Percentiles rank a stretch among this genome's conserved stretches.
Conservation (phyloP, 2,797 vertebrate species). For the Notamacropus eugenii region DNA sequence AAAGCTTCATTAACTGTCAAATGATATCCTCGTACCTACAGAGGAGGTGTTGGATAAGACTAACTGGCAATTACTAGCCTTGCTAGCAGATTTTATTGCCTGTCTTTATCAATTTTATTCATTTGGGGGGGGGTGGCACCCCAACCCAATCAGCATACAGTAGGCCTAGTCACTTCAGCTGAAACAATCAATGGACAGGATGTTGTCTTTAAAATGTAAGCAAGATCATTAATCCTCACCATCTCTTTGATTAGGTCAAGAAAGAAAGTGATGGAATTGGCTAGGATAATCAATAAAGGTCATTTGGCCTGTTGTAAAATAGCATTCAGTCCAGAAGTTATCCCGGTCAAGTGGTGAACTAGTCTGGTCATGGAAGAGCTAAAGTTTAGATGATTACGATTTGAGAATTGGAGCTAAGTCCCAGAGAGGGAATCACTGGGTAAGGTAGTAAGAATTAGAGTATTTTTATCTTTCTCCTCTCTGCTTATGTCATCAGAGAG, state of each 20-base stretch:
- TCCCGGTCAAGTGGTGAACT: not conserved
- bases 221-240: not conserved
- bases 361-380: not conserved
- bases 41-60: not conserved
- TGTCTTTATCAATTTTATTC: not conserved
- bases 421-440: not conserved
- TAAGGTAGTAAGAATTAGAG: not conserved
- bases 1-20: not conserved
- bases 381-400: not conserved
- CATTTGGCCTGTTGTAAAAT: not conserved
- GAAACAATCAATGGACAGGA: not conserved
- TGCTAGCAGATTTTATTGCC: not conserved
- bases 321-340: not conserved
- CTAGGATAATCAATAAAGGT: not conserved
- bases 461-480: not conserved
- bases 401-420: not conserved
- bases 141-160: not conserved
- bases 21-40: not conserved
- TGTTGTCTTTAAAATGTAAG: not conserved
- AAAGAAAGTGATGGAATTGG: not conserved
- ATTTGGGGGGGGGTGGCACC: no score
- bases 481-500: not conserved
- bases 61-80: not conserved
- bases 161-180: not conserved
- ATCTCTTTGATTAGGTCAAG: not conserved